Conservation (phyloP, 2,113 vertebrate genomes). For the Choloepus hoffmanni region DNA sequence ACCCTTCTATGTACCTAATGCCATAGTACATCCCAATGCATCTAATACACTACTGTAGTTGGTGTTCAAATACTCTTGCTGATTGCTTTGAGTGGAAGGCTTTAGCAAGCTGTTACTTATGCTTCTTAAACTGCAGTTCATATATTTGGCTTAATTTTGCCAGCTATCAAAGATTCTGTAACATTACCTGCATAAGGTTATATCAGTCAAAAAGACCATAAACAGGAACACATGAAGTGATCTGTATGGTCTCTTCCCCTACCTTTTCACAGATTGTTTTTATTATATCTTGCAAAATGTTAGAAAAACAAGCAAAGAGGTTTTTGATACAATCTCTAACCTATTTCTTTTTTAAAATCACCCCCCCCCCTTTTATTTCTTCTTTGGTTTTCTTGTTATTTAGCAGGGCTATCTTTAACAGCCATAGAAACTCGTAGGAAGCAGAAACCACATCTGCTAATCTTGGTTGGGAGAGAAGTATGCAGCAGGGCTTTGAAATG, state of each 20-base stretch:
- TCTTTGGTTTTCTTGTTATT: neutral
- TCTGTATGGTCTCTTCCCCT: neutral
- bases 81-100: conserved; percentile 29
- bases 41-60: neutral
- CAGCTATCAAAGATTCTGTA: conserved; percentile 53
- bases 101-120: conserved; percentile 50
- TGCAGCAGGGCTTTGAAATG: neutral
- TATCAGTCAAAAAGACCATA: conserved; percentile 30
- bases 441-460: neutral
- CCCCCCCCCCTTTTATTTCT: neutral
- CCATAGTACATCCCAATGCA: neutral
- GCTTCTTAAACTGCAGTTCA: conserved; percentile 43
- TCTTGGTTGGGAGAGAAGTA: neutral
- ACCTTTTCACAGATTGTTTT: neutral
- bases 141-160: conserved; percentile 68
- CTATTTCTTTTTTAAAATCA: neutral
- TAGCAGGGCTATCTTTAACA: neutral
- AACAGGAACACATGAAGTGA: conserved; percentile 25
- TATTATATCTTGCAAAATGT: neutral
- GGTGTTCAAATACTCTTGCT: neutral
- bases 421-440: neutral
- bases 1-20: neutral
- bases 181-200: conserved; percentile 33
- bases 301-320: neutral
- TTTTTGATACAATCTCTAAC: neutral